These are phyloP conservation scores for Phrynocephalus guinanensis DNA, from an alignment of 2,797 vertebrate species.

Conservation along the genomic window DNA sequence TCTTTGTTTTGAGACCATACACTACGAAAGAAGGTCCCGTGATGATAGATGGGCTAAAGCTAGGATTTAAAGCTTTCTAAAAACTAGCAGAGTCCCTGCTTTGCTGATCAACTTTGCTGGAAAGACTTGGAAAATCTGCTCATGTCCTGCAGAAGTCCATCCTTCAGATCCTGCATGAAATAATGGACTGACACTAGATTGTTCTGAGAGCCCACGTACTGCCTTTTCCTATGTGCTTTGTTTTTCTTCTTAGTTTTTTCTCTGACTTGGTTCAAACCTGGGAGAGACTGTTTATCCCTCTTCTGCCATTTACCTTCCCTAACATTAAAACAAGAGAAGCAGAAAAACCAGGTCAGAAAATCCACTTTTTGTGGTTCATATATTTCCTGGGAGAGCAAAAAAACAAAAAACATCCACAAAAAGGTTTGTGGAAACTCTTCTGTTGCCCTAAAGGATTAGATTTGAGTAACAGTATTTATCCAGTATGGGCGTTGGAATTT, in stretches of 20 bases:
- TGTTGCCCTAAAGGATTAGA: too few relatives aligned
- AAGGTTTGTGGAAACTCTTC: background rate
- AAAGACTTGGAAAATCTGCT: background rate
- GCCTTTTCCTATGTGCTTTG: background rate
- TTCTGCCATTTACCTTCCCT: too few relatives aligned
- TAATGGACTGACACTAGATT: background rate
- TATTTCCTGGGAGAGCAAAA: background rate
- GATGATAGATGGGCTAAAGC: too few relatives aligned
- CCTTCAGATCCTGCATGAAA: background rate
- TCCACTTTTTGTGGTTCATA: background rate
- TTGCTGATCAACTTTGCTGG: background rate
- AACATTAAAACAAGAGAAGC: too few relatives aligned
- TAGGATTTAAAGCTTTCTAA: too few relatives aligned
- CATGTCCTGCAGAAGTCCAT: background rate
- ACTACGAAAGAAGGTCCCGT: background rate
- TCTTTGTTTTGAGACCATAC: background rate
- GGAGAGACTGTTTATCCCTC: background rate
- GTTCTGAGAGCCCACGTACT: background rate
- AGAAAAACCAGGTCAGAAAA: background rate
- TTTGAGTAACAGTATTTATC: too few relatives aligned
- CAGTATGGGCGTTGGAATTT: too few relatives aligned
- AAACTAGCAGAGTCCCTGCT: background rate
- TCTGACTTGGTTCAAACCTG: background rate
- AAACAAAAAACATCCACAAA: background rate
- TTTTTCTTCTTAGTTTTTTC: background rate